Conservation (phyloP, 2,888 invertebrate genomes). For the Lochmaea capreae region DNA sequence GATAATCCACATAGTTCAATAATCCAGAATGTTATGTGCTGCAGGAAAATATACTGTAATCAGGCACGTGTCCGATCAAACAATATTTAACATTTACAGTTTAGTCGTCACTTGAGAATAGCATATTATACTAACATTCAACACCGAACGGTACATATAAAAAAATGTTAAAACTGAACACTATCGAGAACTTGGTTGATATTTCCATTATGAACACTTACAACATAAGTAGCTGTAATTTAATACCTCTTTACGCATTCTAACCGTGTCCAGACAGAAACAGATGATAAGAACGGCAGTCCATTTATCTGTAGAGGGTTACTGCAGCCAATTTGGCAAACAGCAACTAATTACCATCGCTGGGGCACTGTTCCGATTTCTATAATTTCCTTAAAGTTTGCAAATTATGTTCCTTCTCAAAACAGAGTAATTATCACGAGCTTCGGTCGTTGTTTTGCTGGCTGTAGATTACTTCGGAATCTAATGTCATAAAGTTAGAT, state of each 20-base stretch:
- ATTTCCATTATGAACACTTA: not conserved
- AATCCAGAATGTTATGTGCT: no score
- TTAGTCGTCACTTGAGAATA: no score
- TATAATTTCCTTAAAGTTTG: slow-evolving; percentile 54
- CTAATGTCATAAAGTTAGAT: no score
- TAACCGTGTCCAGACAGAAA: not conserved
- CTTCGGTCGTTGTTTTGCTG: slow-evolving; percentile 8
- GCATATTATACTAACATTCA: no score
- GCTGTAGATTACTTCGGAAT: no score
- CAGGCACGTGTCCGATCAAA: no score
- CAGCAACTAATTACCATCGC: slow-evolving; percentile 58
- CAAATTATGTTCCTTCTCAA: slow-evolving; percentile 44
- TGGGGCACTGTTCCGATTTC: slow-evolving; percentile 52
- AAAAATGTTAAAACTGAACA: no score
- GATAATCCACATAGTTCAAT: no score
- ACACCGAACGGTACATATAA: no score
- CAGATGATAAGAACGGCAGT: slow-evolving; percentile 26
- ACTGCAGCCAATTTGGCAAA: slow-evolving; percentile 63
- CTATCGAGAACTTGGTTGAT: no score
- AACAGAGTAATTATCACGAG: slow-evolving; percentile 44
- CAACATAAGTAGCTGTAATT: not conserved
- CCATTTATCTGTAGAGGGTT: slow-evolving; percentile 60
- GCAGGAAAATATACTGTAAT: no score
- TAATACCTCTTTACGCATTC: not conserved
- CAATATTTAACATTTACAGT: no score